A percentile compares a stretch with the other conserved stretches of the same genome.
Conservation (phyloP, 2,113 vertebrate genomes). For the Lipophrys pholis region DNA sequence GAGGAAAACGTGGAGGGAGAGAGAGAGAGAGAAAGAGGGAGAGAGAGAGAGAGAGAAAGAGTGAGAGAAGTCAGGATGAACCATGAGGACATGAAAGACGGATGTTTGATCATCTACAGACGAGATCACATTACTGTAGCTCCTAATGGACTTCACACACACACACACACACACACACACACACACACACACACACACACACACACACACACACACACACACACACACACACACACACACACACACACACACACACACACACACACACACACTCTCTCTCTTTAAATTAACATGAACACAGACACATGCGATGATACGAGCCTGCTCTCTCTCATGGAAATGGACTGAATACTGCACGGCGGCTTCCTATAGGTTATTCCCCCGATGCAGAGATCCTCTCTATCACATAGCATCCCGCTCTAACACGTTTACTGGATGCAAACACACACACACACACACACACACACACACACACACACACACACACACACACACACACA, state of each 20-base stretch:
- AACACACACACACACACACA: background rate
- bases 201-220: constrained; percentile 22
- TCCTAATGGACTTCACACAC: constrained; percentile 36
- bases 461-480: constrained; percentile 5
- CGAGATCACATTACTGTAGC: constrained; percentile 37
- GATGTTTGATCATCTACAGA: constrained; percentile 34
- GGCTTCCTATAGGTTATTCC: no score
- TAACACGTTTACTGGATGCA: background rate
- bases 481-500: constrained; percentile 7
- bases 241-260: background rate
- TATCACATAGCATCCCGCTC: no score
- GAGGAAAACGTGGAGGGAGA: background rate
- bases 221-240: constrained; percentile 8
- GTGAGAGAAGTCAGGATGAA: background rate
- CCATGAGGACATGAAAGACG: constrained; percentile 23
- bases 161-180: constrained; percentile 14
- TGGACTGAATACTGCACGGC: background rate
- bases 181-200: constrained; percentile 11
- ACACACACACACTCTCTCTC: background rate
- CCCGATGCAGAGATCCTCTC: no score
- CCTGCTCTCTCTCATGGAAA: constrained; percentile 31
- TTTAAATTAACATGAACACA: constrained; percentile 38
- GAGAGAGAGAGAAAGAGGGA: background rate
- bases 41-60: background rate
- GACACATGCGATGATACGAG: background rate